Conservation (phyloP, 2,797 vertebrate species). For the Sorex maritimensis region DNA sequence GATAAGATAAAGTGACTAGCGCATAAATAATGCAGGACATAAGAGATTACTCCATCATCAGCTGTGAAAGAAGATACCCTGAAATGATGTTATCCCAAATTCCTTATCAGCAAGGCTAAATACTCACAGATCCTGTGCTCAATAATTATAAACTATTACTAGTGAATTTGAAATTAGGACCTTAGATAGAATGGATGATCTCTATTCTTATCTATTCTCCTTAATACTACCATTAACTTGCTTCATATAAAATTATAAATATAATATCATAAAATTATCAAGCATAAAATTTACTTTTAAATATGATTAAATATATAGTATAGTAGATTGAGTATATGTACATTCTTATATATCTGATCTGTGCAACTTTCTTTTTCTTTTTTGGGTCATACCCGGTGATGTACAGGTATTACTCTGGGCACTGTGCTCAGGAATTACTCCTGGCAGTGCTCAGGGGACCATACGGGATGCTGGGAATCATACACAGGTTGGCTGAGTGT, state of each 20-base stretch:
- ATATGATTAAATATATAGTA: background rate
- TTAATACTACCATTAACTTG: background rate
- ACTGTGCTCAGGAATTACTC: too few relatives aligned
- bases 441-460: too few relatives aligned
- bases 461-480: too few relatives aligned
- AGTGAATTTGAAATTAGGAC: background rate
- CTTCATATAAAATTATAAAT: background rate
- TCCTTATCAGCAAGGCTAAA: background rate
- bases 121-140: background rate
- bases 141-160: background rate
- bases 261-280: background rate
- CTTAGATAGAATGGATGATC: background rate
- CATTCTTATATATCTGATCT: background rate
- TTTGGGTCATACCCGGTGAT: too few relatives aligned
- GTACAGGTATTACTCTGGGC: too few relatives aligned
- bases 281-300: background rate
- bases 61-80: background rate
- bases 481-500: too few relatives aligned
- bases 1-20: constrained; percentile 29
- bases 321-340: background rate
- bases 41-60: background rate
- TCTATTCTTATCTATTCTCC: background rate
- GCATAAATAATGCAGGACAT: background rate
- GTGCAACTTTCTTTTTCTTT: background rate
- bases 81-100: background rate